These are phyloP conservation scores for Orchestes rusci DNA, from an alignment of 2,888 invertebrate species.

Conservation along the genomic window DNA sequence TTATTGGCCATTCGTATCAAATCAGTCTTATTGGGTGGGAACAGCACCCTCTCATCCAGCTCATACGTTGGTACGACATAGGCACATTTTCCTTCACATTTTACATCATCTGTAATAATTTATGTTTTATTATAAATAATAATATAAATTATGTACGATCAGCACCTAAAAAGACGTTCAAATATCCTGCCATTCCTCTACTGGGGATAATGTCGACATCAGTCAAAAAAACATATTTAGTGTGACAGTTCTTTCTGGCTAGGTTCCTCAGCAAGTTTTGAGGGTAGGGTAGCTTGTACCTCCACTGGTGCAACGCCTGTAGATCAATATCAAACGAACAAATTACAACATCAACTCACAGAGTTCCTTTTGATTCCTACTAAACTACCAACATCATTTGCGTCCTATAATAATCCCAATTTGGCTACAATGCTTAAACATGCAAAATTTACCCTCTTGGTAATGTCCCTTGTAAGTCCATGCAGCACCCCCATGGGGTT, in stretches of 20 bases:
- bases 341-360: background rate
- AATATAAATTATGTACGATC: background rate
- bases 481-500: conserved; percentile 59
- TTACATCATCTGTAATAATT: conserved; percentile 24
- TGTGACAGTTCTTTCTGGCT: conserved; percentile 78
- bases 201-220: conserved; percentile 87
- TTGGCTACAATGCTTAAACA: no score
- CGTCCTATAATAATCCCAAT: no score
- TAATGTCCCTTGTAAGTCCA: background rate
- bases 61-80: conserved; percentile 89
- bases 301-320: conserved; percentile 47
- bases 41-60: conserved; percentile 68
- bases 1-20: conserved; percentile 67
- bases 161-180: conserved; percentile 54
- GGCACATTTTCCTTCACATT: conserved; percentile 61
- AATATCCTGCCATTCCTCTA: conserved; percentile 58
- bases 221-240: conserved; percentile 72
- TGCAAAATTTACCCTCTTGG: background rate
- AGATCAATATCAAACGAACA: conserved; percentile 3
- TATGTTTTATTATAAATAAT: background rate
- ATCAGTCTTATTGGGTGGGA: conserved; percentile 75
- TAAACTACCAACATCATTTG: no score
- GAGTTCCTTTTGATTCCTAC: no score
- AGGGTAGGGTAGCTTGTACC: conserved; percentile 71
- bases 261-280: conserved; percentile 85